phyloP scores from a whole-genome alignment of 2,113 vertebrate genomes.

The Ameiurus melas region DNA sequence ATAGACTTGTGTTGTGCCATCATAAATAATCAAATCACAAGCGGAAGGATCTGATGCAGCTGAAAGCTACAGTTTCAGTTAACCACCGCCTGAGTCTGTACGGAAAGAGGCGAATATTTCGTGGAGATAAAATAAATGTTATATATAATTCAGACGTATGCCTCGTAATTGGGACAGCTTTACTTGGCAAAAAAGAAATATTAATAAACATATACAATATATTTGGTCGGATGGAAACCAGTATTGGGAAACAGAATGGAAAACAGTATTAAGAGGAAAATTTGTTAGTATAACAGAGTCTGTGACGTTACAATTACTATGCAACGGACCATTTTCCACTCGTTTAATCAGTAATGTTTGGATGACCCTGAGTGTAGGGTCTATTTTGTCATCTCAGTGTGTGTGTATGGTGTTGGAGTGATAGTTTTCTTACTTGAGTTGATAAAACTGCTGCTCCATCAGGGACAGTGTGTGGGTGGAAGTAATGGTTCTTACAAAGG shows the following conservation, averaged over 20 bases:
- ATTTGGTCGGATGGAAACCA: not conserved
- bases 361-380: not conserved
- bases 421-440: conserved; percentile 37
- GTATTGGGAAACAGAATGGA: not conserved
- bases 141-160: not conserved
- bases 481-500: conserved; percentile 43
- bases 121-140: not conserved
- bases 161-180: not conserved
- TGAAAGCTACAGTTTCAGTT: not conserved
- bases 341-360: conserved; percentile 7
- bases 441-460: conserved; percentile 26
- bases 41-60: not conserved
- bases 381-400: conserved; percentile 3
- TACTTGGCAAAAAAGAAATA: not conserved
- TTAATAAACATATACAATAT: not conserved
- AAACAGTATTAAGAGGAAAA: not conserved
- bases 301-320: not conserved
- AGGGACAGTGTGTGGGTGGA: conserved; percentile 32
- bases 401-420: conserved; percentile 17
- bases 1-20: conserved; percentile 11
- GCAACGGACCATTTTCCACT: not conserved
- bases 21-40: conserved; percentile 24
- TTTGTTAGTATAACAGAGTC: not conserved
- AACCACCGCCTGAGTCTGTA: not conserved
- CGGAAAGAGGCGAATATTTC: not conserved